Evolutionary conservation across 2,797 vertebrate species (phyloP).

Genomic region (Rhinogobio ventralis): DNA sequence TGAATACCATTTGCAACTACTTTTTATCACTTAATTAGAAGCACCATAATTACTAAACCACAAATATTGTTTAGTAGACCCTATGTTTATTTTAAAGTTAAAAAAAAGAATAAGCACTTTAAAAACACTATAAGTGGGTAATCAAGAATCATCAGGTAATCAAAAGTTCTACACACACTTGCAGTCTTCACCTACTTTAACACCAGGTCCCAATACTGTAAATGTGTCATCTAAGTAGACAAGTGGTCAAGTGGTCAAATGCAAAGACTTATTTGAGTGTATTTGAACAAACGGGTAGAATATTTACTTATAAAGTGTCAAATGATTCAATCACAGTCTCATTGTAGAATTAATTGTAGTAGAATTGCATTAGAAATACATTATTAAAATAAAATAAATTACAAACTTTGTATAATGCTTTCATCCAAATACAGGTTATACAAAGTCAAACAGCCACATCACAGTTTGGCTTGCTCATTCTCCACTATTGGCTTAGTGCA

Average conservation of each 20-base stretch:
- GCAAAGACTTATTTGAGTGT: neutral
- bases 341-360: neutral
- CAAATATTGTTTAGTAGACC: too few species aligned
- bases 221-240: neutral
- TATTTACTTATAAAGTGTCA: neutral
- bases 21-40: too few species aligned
- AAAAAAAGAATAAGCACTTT: neutral
- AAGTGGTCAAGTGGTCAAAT: neutral
- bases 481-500: slow-evolving; percentile 45
- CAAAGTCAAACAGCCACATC: slow-evolving; percentile 34
- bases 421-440: slow-evolving; percentile 18
- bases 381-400: neutral
- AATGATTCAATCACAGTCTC: neutral
- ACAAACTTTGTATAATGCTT: slow-evolving; percentile 6
- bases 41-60: too few species aligned
- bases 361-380: neutral
- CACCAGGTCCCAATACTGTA: neutral
- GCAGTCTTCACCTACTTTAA: neutral
- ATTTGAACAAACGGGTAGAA: neutral
- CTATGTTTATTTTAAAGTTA: neutral
- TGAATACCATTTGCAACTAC: too few species aligned
- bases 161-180: neutral
- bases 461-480: slow-evolving; percentile 20
- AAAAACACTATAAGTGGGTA: neutral
- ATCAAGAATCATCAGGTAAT: neutral